Base-by-base conservation (phyloP, 35 echinoderm and acorn worm genomes). In the Hemicentrotus pulcherrimus region DNA sequence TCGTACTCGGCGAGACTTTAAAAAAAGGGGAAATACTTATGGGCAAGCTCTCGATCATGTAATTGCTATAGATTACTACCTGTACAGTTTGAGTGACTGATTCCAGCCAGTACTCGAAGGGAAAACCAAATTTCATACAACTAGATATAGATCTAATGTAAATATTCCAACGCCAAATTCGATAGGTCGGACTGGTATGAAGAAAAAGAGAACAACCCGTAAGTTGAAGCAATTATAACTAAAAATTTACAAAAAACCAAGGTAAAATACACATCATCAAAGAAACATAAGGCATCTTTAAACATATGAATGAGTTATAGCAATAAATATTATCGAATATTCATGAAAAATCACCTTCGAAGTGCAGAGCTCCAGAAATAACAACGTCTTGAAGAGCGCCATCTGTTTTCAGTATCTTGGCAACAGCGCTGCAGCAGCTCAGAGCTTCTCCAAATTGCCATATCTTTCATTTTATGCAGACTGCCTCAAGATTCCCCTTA, bases 391-490 rank as follows among this genome's bases (percentile, higher is more conserved):
- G 65, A 78, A 78, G 65, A 78, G 65, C 65, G 65, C 65, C 65
- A 78, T n/a, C 65, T 78, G 65, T 78, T 78, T 78, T 28, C 65
- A 78, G 65, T 78, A 78, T 78, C 65, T 78, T 78, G 65, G 65
- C 28, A 78, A 78, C 65, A 41, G 35, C 35, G 35, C 35, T 41
- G 35, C 35, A 41, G 35, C 35, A 41, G 35, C 35, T 41, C n/a
- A n/a, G n/a, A 41, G 35, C 35, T 41, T 3, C 35, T 41, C 35
- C 3, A 41, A 41, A 41, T 41, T 41, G 35, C 48, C 5, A 52
- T 52, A 8, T 52, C 13, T 13, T 52, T 55, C 50, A 6, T 50
- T 12, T 50, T 50, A 50, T 50, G 5, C 48, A 7, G 13, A 12
- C 48, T 50, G 13, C 13, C 48, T 50, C 48, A 50, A 50, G 48